Evolutionary conservation across 2,888 invertebrate species (phyloP).

Genomic region (Phyllotreta cruciferae): DNA sequence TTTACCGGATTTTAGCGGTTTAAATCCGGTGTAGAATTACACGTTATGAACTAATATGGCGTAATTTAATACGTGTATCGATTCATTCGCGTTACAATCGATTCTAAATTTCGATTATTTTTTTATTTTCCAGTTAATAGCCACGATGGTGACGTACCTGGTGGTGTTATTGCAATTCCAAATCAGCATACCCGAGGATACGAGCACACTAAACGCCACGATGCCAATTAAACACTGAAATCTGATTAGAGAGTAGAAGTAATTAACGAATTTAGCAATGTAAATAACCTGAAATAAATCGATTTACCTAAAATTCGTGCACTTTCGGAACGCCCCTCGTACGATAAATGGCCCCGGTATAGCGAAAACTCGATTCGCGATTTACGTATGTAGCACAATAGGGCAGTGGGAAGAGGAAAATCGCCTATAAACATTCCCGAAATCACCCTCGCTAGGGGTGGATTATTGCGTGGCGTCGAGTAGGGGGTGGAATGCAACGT

Average conservation of each 20-base stretch:
- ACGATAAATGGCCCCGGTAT: neutral
- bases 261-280: neutral
- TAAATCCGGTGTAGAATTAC: slow-evolving; percentile 17
- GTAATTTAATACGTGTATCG: slow-evolving; percentile 1
- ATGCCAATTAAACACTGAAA: neutral
- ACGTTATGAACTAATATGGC: neutral
- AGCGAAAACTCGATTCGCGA: slow-evolving; percentile 21
- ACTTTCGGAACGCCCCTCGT: neutral
- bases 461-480: slow-evolving; percentile 27
- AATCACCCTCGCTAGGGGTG: slow-evolving; percentile 32
- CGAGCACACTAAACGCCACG: slow-evolving; percentile 4
- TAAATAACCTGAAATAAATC: neutral
- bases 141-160: slow-evolving; percentile 79
- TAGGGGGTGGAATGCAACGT: slow-evolving; percentile 26
- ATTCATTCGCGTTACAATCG: neutral
- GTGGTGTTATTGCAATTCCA: slow-evolving; percentile 78
- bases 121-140: slow-evolving; percentile 66
- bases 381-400: slow-evolving; percentile 47
- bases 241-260: too few species aligned
- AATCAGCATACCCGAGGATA: slow-evolving; percentile 74
- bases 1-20: slow-evolving; percentile 20
- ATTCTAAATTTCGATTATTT: slow-evolving; percentile 20
- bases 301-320: neutral
- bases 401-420: slow-evolving; percentile 49
- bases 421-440: slow-evolving; percentile 30